A percentile compares a stretch with the other conserved stretches of the same genome.
These are phyloP conservation scores for Pongo abelii DNA, from an alignment of 2,113 vertebrate genomes.

Conservation along the genomic window DNA sequence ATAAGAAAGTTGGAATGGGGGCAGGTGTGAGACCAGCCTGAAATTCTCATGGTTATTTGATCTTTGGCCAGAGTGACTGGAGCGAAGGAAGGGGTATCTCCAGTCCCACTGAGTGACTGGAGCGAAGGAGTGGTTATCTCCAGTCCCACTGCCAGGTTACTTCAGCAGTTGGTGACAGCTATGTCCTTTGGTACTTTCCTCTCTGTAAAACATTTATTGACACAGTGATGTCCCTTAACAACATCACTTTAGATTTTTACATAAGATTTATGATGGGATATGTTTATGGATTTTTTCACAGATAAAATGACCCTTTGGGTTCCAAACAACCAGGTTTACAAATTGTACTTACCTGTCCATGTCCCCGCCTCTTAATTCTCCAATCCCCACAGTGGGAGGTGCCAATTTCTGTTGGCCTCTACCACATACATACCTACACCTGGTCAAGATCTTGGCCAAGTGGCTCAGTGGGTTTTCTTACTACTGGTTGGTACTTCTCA, in stretches of 20 bases:
- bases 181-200: not conserved
- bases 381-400: not conserved
- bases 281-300: not conserved
- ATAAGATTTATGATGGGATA: not conserved
- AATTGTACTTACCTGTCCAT: not conserved
- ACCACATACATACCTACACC: accelerated
- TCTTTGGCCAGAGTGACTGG: not conserved
- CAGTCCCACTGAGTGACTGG: not conserved
- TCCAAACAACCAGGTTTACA: not conserved
- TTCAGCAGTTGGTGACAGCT: not conserved
- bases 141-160: not conserved
- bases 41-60: not conserved
- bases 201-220: not conserved
- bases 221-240: not conserved
- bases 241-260: not conserved
- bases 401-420: not conserved
- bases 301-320: not conserved
- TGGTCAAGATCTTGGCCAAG: too few species aligned
- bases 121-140: not conserved
- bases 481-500: not conserved
- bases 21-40: not conserved
- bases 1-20: not conserved
- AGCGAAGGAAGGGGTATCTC: not conserved
- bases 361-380: not conserved
- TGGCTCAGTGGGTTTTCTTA: not conserved